Percentiles rank a stretch among this genome's conserved stretches.
These are phyloP conservation scores for Ormia ochracea DNA, from an alignment of 2,888 invertebrate species.

Conservation along the genomic window DNA sequence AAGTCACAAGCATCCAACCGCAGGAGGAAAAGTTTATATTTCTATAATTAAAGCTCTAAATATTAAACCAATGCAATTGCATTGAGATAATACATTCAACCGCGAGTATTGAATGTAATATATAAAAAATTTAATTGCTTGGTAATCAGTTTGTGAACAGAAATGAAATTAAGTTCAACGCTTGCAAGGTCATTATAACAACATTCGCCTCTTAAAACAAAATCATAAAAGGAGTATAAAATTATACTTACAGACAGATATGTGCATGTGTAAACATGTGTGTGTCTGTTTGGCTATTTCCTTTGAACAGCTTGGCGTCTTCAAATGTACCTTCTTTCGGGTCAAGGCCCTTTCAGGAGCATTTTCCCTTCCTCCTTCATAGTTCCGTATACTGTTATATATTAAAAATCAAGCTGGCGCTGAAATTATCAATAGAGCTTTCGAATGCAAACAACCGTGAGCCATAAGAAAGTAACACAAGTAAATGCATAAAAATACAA, in stretches of 20 bases:
- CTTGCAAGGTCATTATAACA: neutral
- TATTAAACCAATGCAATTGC: neutral
- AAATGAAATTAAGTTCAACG: neutral
- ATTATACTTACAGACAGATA: neutral
- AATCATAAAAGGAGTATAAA: neutral
- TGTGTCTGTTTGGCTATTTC: neutral
- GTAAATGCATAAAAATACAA: too few species aligned
- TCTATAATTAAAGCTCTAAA: neutral
- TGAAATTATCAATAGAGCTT: too few species aligned
- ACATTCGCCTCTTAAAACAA: neutral
- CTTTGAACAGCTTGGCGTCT: conserved; percentile 4
- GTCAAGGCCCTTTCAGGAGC: conserved; percentile 21
- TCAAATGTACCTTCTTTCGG: neutral
- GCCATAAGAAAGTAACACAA: too few species aligned
- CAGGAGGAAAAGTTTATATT: too few species aligned
- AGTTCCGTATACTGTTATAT: too few species aligned
- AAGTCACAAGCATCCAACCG: too few species aligned
- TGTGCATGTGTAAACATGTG: neutral
- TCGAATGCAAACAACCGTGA: too few species aligned
- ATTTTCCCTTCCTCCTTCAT: neutral
- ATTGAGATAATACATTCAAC: neutral
- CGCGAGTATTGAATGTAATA: neutral
- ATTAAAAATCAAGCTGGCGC: too few species aligned
- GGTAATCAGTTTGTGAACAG: neutral
- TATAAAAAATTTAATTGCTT: neutral